phyloP scores from a whole-genome alignment of 2,888 invertebrate species.

The Thecophora atra region DNA sequence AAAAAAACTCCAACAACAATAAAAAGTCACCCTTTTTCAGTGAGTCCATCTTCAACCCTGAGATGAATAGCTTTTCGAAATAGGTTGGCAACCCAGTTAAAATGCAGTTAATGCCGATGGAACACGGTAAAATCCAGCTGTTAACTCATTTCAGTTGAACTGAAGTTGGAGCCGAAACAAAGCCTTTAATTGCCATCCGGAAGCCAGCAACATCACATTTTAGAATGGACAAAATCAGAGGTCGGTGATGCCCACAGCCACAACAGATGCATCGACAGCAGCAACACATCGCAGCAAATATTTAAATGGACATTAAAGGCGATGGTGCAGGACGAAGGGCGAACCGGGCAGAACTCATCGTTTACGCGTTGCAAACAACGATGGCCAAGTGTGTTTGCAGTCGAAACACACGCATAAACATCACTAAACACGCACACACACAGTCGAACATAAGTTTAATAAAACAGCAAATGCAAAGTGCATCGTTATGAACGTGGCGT shows the following conservation, averaged over 20 bases:
- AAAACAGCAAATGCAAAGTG: slow-evolving; percentile 1
- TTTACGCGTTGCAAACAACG: slow-evolving; percentile 13
- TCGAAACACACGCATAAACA: neutral
- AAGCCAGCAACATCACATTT: neutral
- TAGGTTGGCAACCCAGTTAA: too few species aligned
- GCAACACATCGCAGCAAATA: slow-evolving; percentile 15
- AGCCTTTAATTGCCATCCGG: slow-evolving; percentile 23
- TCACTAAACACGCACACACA: neutral
- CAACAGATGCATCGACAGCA: neutral
- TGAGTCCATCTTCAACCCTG: too few species aligned
- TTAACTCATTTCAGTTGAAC: neutral
- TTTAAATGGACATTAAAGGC: slow-evolving; percentile 30
- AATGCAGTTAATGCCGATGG: too few species aligned
- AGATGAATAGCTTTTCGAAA: too few species aligned
- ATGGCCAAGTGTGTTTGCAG: neutral
- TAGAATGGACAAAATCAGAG: too few species aligned
- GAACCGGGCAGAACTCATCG: neutral
- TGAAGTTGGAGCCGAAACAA: neutral
- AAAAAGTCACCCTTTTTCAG: too few species aligned
- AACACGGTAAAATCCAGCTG: neutral
- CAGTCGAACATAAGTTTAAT: neutral
- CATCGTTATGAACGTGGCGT: neutral
- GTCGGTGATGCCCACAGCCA: too few species aligned
- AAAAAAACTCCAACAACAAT: too few species aligned
- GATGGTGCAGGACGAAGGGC: neutral